Evolutionary conservation across 2,113 vertebrate species (phyloP), one percentile per base, ranked within the genome.

Genomic region (Anoplopoma fimbria): DNA sequence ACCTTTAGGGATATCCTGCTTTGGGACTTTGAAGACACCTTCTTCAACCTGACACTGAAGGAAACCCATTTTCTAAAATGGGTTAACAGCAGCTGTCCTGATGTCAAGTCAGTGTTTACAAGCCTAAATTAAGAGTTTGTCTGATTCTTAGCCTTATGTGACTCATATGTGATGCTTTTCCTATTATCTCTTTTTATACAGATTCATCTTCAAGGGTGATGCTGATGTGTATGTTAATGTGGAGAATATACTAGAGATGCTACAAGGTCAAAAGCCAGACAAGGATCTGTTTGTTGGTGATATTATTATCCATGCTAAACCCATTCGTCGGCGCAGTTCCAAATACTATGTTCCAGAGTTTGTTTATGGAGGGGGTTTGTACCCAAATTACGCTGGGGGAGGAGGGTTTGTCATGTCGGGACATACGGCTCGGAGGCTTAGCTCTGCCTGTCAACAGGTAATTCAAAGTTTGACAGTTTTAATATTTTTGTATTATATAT

Each of bases 41-140:
- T 99, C 91, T 99, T 99, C 93, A 99, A 99, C 86, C 88, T 99
- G 88, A 99, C 98, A 0, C 95, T 99, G 67, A 99, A 99, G 91
- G 98, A 99, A 94, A 98, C 97, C 0, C 97, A 99, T 86, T 99
- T 99, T 81, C 95, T 99, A 13, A 90, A 94, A 67, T 99, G 98
- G 98, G 90, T 99, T 21, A 96, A 97, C 29, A 88, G 87, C 23
- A 97, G 96, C 92, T 99, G 98, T 80, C 92, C 94, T 10, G 76
- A 90, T 0, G 96, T 95, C 75, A 96, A 95, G 93, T 94, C 42
- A 72, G 91, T 91, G 8, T 71, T 15, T 0, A 17, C 42, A 0
- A 64, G 27, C 33, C 13, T 23, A 9, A 23, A 61, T 53, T 6
- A 15, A 13, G 13, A 53, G 6, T 9, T 57, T 31, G 15, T 36